Base-by-base conservation (phyloP, 2,797 vertebrate genomes). In the Adelosebastes latens region DNA sequence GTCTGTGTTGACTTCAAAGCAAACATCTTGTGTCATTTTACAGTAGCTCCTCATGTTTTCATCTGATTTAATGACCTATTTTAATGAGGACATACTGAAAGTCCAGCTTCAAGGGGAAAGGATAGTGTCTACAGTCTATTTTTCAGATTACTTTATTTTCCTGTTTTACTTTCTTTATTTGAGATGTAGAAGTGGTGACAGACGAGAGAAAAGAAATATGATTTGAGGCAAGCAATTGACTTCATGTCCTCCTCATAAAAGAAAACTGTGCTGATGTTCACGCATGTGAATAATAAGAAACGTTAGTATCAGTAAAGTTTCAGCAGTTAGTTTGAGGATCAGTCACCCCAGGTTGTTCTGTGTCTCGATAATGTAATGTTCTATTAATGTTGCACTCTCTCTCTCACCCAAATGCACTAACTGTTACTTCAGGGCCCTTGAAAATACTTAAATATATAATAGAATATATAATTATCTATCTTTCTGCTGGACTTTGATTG, bases 391-490 rank as follows among this genome's bases (percentile, higher is more conserved):
- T 58, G n/a, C 46, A 55, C 36, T 78, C 20, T 29, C 52, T 31
- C 52, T 53, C 18, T 80, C 83, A 3, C 75, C 20, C 4, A 18
- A 31, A 61, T 75, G 65, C 63, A 85, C 73, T 62, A 65, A 74
- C 46, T 71, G 52, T 71, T 71, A 49, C 52, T 68, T 18, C 59
- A 75, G 27, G 59, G 58, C 22, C 34, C 42, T 36, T 68, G 13
- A 78, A 52, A 64, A 77, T 60, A 74, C 14, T 52, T 69, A 29
- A 39, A 80, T 65, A 36, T 58, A 34, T n/a, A 49, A 25, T 56
- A n/a, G 6, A n/a, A 29, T 18, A 62, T 13, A 24, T 2, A 14
- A 1, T 16, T 20, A 34, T 63, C 8, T 13, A 11, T 58, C 4
- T 59, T 20, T 69, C 73, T 27, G 49, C 52, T 71, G 70, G 46